Conservation (phyloP, 2,888 invertebrate species). For the Tipula helvola region DNA sequence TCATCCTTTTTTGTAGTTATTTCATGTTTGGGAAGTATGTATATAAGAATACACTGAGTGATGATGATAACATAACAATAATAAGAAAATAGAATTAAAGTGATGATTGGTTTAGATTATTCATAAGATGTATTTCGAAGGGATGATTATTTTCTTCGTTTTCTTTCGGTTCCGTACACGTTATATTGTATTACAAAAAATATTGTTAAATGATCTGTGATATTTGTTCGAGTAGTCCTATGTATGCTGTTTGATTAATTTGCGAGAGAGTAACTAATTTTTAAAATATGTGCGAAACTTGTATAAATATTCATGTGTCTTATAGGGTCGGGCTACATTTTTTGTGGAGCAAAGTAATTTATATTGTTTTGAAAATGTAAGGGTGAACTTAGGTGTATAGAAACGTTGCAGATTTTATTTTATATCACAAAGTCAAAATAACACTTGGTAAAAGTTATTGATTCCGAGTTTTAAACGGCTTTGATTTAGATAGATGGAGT, state of each 20-base stretch:
- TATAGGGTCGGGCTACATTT: not conserved
- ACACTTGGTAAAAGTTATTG: too few relatives aligned
- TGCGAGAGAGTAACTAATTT: not conserved
- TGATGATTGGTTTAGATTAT: constrained; percentile 4
- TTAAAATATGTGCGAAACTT: not conserved
- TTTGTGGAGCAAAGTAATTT: not conserved
- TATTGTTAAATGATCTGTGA: not conserved
- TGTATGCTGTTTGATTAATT: not conserved
- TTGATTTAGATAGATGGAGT: too few relatives aligned
- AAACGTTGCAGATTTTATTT: too few relatives aligned
- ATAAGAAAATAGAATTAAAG: not conserved
- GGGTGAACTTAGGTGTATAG: not conserved
- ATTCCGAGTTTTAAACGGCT: too few relatives aligned
- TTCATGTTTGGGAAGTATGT: not conserved
- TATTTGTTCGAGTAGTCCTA: not conserved
- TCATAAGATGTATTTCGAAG: not conserved
- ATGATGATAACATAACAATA: constrained; percentile 4
- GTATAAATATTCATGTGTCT: not conserved
- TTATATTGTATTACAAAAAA: not conserved
- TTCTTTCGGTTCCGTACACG: not conserved
- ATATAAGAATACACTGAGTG: not conserved
- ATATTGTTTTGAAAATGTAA: not conserved
- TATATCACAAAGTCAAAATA: too few relatives aligned
- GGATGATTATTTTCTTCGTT: not conserved
- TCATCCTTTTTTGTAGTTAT: not conserved